Conservation (phyloP, 2,113 vertebrate species). For the Anhinga rufa region DNA sequence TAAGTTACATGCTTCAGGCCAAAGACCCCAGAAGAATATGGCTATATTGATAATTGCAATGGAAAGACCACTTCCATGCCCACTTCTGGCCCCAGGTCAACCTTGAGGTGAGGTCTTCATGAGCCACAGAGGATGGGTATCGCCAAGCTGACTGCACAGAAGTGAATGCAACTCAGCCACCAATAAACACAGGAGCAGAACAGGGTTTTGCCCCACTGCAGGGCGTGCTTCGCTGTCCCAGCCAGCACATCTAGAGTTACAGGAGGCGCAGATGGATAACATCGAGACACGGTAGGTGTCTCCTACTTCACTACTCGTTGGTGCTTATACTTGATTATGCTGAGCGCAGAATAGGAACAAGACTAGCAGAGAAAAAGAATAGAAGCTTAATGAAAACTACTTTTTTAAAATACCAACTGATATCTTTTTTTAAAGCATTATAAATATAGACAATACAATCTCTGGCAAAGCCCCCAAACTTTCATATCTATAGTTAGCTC, state of each 20-base stretch:
- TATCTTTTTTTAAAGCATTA: neutral
- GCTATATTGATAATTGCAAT: neutral
- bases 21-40: neutral
- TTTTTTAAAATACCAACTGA: neutral
- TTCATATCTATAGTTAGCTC: conserved; percentile 26
- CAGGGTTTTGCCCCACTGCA: neutral
- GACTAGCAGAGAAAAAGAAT: neutral
- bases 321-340: neutral
- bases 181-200: neutral
- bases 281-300: accelerated
- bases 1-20: neutral
- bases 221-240: neutral
- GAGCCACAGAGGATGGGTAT: neutral
- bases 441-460: neutral
- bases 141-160: neutral
- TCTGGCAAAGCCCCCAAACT: neutral
- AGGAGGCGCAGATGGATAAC: neutral
- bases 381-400: conserved; percentile 1
- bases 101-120: neutral
- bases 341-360: neutral
- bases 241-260: neutral
- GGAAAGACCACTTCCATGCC: neutral
- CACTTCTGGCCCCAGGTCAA: neutral
- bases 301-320: neutral
- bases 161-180: accelerated